phyloP scores from a whole-genome alignment of 2,888 invertebrate species.

The Hypsopygia costalis region DNA sequence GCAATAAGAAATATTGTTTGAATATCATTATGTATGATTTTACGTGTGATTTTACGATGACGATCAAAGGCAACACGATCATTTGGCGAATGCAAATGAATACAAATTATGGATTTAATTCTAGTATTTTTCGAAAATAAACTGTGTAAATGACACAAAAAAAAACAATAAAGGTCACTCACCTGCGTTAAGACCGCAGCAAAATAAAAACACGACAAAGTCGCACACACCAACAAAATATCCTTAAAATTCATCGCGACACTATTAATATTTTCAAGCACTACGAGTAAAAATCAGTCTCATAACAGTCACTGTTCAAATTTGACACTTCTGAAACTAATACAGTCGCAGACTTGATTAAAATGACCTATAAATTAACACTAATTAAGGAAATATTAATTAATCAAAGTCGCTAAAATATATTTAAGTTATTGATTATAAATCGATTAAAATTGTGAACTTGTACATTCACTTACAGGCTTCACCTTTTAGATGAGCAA shows the following conservation, averaged over 20 bases:
- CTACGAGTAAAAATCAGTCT: conserved; percentile 1
- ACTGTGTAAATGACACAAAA: too few relatives aligned
- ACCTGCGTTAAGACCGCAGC: conserved; percentile 39
- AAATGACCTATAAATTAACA: background rate
- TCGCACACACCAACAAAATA: conserved; percentile 41
- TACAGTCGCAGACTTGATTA: background rate
- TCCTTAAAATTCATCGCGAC: conserved; percentile 19
- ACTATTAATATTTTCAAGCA: conserved; percentile 4
- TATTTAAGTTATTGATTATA: too few relatives aligned
- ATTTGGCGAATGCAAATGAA: too few relatives aligned
- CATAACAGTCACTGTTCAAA: conserved; percentile 6
- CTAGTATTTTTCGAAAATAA: background rate
- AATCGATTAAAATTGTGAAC: too few relatives aligned
- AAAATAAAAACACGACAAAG: conserved; percentile 35
- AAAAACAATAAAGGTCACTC: conserved; percentile 22
- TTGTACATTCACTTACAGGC: too few relatives aligned
- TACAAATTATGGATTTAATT: too few relatives aligned
- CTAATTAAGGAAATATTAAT: background rate
- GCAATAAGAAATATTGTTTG: too few relatives aligned
- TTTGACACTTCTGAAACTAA: conserved; percentile 3
- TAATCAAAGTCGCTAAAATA: background rate
- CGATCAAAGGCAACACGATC: too few relatives aligned
- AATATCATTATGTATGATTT: too few relatives aligned
- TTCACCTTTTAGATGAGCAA: background rate
- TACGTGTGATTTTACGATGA: too few relatives aligned